Evolutionary conservation across 2,797 vertebrate species (phyloP), one percentile per base, ranked within the genome.

Genomic region (Octomys mimax): DNA sequence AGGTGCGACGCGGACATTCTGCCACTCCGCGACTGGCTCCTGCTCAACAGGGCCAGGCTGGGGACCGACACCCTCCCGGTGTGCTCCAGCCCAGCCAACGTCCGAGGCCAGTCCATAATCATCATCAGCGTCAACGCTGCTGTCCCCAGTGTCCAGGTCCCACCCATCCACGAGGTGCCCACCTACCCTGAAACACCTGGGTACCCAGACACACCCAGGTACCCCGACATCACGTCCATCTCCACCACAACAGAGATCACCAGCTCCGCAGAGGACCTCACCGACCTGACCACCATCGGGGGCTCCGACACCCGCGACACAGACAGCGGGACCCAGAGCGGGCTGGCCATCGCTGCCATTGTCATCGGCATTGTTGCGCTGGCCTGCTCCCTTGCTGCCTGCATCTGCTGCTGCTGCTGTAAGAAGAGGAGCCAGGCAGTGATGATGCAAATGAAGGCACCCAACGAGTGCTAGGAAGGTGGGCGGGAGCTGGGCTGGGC

Each of bases 1-100:
- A 98, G 95, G 85, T 99, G 99, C n/a, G 99, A 99, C 85, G 52
- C 95, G 13, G 98, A 98, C 70, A 99, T 99, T 94, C 94, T 99
- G 89, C 99, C 99, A 0, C 98, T 99, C 28, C 98, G 96, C 87
- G 92, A 98, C 11, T 99, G 99, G 99, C 98, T 99, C 83, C 85
- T 66, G 92, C 52, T 97, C 77, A 97, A 99, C 96, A 97, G 97
- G 64, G 95, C 97, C 33, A 99, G 99, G 97, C 95, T 99, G 91
- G 99, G 99, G 89, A 96, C 95, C 0, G 97, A 98, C 87, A 98
- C 92, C 24, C 96, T 98, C 21, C 97, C 99, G 0, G 95, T 99
- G 13, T 99, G 99, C 42, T 97, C 97, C 33, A 98, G 97, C 91
- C 99, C 99, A 13, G 92, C 92, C 0, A 36, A 59, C 28, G 96